Base-by-base conservation (phyloP, 2,113 vertebrate species). In the Xyliphius kryptos region DNA sequence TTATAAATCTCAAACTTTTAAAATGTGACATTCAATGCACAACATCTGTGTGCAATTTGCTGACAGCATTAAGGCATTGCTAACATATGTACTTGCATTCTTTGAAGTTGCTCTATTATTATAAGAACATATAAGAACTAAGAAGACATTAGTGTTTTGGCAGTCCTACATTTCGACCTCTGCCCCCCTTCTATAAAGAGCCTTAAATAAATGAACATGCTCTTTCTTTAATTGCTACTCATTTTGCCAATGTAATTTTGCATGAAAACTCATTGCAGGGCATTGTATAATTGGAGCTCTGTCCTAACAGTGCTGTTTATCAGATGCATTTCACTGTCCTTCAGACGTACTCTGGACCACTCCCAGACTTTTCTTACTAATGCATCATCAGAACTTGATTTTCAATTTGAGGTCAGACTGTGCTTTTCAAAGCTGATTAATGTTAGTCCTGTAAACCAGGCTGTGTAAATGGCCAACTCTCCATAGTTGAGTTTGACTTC, bases 161-260 rank as follows among this genome's bases (percentile, higher is more conserved):
- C 65, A 71, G 74, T 73, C 63, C 61, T 66, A 48, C 58, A 41
- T 5, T 4, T 61, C 71, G 77, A 73, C 68, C 72, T 71, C 61
- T 65, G 46, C 38, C 68, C 46, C 67, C 63, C 51, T 52, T 26
- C 40, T 26, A 40, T 59, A 62, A 55, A 68, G 63, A 16, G 32
- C 51, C 50, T 55, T 68, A 68, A 70, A 78, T 71, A 63, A 66
- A 60, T 63, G 62, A 71, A 70, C 72, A 72, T 51, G 61, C 62
- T 59, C 66, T 47, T 63, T 55, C 40, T 22, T 68, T 74, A 73
- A 74, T 73, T 68, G 65, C 59, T 3, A 12, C 59, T 72, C 61
- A 20, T 71, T 69, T 65, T 32, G 43, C 46, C 63, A 61, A 49
- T 12, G 57, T 72, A 68, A 76, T 78, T 74, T 70, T 67, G 71